Conservation (phyloP, 2,797 vertebrate species). For the Sebastes ruberrimus region DNA sequence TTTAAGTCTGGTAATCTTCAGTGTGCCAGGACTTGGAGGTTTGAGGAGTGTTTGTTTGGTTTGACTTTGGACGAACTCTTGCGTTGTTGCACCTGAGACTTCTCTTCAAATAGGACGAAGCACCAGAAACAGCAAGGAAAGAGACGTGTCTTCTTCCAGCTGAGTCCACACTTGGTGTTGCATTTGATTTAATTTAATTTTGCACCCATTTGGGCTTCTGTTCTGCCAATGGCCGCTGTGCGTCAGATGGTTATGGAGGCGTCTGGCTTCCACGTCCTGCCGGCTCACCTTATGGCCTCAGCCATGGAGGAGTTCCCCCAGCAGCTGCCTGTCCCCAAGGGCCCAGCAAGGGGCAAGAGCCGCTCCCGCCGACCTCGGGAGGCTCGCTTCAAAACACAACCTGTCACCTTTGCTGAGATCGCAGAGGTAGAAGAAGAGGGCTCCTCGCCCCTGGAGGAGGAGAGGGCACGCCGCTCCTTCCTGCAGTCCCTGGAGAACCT, state of each 20-base stretch:
- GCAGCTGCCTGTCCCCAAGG: slow-evolving; percentile 87
- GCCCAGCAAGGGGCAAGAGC: slow-evolving; percentile 82
- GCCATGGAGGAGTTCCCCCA: slow-evolving; percentile 92
- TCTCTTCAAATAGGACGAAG: slow-evolving; percentile 5
- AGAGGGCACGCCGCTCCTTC: slow-evolving; percentile 93
- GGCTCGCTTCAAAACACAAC: slow-evolving; percentile 98
- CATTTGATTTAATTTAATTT: background rate
- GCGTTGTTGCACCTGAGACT: background rate
- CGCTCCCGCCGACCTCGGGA: slow-evolving; percentile 88
- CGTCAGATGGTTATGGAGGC: slow-evolving; percentile 85
- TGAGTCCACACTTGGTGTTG: background rate
- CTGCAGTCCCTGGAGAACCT: slow-evolving; percentile 96
- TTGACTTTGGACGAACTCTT: slow-evolving; percentile 17
- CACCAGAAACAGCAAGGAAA: background rate
- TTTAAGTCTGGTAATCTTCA: background rate
- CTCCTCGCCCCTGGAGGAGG: slow-evolving; percentile 93
- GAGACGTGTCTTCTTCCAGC: background rate
- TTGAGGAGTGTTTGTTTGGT: slow-evolving; percentile 1
- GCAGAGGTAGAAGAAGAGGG: slow-evolving; percentile 98
- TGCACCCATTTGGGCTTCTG: background rate
- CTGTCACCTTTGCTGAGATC: slow-evolving; percentile 98
- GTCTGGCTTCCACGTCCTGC: slow-evolving; percentile 88
- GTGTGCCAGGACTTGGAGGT: slow-evolving; percentile 7
- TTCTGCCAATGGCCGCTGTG: slow-evolving; percentile 81
- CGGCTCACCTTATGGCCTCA: slow-evolving; percentile 86